Evolutionary conservation across 2,797 vertebrate genomes (phyloP).

Genomic region (Gallirallus australis): DNA sequence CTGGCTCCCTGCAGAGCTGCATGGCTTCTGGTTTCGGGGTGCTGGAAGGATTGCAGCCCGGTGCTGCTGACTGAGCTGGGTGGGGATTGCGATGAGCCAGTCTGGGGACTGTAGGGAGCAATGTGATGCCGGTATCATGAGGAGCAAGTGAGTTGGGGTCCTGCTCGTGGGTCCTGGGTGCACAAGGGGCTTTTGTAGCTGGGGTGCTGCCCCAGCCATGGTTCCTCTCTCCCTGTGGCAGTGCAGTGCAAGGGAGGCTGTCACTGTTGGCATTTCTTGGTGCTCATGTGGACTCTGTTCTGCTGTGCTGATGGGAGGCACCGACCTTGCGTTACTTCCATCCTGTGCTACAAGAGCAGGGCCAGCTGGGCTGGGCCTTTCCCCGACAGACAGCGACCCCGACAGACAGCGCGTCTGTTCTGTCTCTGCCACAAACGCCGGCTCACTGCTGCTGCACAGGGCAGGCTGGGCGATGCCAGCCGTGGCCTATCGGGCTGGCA

Average conservation of each 20-base stretch:
- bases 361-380: background rate
- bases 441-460: background rate
- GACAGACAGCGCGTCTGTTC: too few species aligned
- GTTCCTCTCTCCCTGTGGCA: too few species aligned
- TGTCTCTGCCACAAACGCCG: background rate
- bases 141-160: background rate
- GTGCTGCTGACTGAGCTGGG: too few species aligned
- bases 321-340: rapidly evolving
- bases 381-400: background rate
- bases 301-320: rapidly evolving
- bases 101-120: background rate
- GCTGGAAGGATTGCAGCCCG: too few species aligned
- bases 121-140: too few species aligned
- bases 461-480: background rate
- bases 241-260: background rate
- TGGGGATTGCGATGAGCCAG: too few species aligned
- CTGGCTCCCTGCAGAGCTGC: background rate
- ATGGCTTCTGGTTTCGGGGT: background rate
- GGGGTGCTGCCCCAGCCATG: background rate
- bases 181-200: rapidly evolving
- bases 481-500: background rate
- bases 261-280: background rate
- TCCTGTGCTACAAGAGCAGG: too few species aligned
- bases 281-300: background rate
- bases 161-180: rapidly evolving